Evolutionary conservation across 2,797 vertebrate genomes (phyloP).

Genomic region (Schizopygopsis pylzovi): DNA sequence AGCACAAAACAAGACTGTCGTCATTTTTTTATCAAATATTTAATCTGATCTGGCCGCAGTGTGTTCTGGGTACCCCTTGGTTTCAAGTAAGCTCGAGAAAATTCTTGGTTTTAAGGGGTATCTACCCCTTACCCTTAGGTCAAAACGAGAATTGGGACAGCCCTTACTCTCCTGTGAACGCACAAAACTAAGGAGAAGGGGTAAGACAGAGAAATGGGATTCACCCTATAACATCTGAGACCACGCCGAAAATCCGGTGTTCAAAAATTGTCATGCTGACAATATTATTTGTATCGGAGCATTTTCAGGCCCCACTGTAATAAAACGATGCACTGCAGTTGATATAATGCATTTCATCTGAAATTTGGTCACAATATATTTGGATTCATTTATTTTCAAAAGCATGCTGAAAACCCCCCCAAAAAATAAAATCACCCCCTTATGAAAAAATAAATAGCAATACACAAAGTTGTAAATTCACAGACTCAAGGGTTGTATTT

Average conservation of each 20-base stretch:
- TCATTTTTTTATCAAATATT: too few species aligned
- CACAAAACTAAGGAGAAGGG: too few species aligned
- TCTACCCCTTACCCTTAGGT: too few species aligned
- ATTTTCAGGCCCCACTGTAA: not conserved
- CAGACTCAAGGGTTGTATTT: conserved; percentile 18
- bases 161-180: too few species aligned
- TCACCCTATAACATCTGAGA: not conserved
- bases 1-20: too few species aligned
- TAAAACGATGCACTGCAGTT: not conserved
- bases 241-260: not conserved
- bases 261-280: not conserved
- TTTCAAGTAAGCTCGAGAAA: too few species aligned
- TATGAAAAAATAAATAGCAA: not conserved
- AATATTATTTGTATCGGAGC: not conserved
- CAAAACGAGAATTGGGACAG: too few species aligned
- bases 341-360: not conserved
- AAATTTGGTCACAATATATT: not conserved
- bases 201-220: too few species aligned
- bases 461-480: conserved; percentile 8
- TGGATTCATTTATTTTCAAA: not conserved
- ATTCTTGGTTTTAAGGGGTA: too few species aligned
- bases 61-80: too few species aligned
- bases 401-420: not conserved
- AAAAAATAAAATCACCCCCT: not conserved
- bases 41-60: too few species aligned